phyloP scores from a whole-genome alignment of 2,888 invertebrate genomes.

The Eupithecia subumbrata region DNA sequence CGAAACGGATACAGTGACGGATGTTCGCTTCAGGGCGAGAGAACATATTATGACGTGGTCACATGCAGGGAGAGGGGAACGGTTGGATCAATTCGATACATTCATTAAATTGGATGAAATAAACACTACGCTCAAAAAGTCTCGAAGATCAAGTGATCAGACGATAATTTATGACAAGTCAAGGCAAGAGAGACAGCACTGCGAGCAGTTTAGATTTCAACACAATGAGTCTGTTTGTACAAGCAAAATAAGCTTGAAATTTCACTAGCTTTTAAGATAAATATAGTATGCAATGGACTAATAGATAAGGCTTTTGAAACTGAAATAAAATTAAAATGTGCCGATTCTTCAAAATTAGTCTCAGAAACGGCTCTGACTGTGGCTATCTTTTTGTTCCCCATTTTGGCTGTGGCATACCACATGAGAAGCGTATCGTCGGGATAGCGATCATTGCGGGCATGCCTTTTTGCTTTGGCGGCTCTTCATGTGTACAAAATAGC shows the following conservation, averaged over 20 bases:
- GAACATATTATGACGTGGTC: slow-evolving; percentile 58
- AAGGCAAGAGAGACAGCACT: background rate
- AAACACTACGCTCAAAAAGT: background rate
- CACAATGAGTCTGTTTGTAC: background rate
- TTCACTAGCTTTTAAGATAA: background rate
- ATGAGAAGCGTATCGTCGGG: slow-evolving; percentile 47
- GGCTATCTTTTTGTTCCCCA: background rate
- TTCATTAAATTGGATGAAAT: background rate
- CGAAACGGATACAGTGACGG: slow-evolving; percentile 66
- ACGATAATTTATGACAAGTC: background rate
- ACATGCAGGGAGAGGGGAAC: slow-evolving; percentile 12
- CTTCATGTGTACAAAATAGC: slow-evolving; percentile 8
- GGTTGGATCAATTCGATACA: slow-evolving; percentile 9
- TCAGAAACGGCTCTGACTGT: background rate
- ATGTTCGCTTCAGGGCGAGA: slow-evolving; percentile 50
- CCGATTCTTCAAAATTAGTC: background rate
- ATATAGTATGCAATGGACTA: background rate
- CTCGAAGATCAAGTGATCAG: background rate
- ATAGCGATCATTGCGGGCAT: slow-evolving; percentile 62
- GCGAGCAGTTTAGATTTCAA: background rate
- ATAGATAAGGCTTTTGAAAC: background rate
- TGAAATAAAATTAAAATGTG: background rate
- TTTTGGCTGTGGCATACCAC: slow-evolving; percentile 12
- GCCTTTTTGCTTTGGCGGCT: slow-evolving; percentile 63
- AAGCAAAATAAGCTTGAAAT: background rate